phyloP scores from a whole-genome alignment of 2,113 vertebrate genomes.

The Engraulis encrasicolus region DNA sequence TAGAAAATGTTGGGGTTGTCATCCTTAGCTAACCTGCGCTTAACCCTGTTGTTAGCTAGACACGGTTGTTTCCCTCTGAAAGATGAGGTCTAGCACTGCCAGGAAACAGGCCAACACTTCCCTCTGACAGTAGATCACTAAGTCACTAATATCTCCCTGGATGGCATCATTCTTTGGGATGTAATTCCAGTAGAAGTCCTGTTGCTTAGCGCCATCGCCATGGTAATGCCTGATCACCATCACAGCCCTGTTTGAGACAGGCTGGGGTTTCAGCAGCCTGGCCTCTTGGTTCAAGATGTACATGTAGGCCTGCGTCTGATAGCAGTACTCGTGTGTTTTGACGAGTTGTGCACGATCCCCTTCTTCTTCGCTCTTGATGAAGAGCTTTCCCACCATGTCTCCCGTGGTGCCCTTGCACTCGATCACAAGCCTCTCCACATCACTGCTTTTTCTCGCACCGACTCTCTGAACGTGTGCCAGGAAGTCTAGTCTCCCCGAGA shows the following conservation, averaged over 20 bases:
- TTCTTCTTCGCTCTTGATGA: conserved; percentile 19
- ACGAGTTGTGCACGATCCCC: neutral
- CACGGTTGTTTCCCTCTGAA: conserved; percentile 28
- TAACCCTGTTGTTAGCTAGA: neutral
- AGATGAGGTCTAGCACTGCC: conserved; percentile 48
- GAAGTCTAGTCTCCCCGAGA: conserved; percentile 49
- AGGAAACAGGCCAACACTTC: conserved; percentile 50
- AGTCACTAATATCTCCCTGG: conserved; percentile 37
- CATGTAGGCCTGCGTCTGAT: conserved; percentile 51
- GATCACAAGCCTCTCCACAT: conserved; percentile 40
- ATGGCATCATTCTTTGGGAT: conserved; percentile 23
- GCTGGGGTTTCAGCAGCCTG: neutral
- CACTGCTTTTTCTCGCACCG: neutral
- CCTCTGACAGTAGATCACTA: conserved; percentile 37
- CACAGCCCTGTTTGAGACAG: conserved; percentile 29
- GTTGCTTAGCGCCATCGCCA: neutral
- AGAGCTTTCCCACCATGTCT: conserved; percentile 45
- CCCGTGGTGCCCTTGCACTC: conserved; percentile 54
- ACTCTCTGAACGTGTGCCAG: conserved; percentile 11
- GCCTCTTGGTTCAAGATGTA: conserved; percentile 43
- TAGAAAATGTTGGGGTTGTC: no score
- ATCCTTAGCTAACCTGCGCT: neutral
- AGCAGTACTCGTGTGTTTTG: conserved; percentile 36
- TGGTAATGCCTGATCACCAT: conserved; percentile 53
- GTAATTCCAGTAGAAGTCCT: conserved; percentile 50